A percentile compares a stretch with the other conserved stretches of the same genome.
Evolutionary conservation across 2,888 invertebrate species (phyloP).

Genomic region (Piscicola geometra): DNA sequence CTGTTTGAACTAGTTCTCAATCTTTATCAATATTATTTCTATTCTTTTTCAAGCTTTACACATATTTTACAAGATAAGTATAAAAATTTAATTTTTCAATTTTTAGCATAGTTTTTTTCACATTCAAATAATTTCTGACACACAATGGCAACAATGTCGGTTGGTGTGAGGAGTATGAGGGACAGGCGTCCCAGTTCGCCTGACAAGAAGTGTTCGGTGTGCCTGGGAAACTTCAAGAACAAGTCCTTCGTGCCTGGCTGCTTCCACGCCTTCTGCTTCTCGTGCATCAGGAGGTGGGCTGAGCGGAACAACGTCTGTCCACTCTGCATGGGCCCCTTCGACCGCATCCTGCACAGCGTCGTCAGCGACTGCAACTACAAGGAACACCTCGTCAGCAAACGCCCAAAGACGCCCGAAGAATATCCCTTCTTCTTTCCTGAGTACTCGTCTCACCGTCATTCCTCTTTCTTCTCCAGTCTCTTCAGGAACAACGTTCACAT

Average conservation of each 20-base stretch:
- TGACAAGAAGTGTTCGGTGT: slow-evolving; percentile 11
- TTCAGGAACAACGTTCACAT: not conserved
- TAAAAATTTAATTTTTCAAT: no score
- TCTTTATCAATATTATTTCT: no score
- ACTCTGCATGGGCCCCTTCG: not conserved
- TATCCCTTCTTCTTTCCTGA: slow-evolving; percentile 1
- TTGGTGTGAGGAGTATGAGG: not conserved
- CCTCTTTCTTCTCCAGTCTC: not conserved
- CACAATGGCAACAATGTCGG: not conserved
- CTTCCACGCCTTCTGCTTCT: slow-evolving; percentile 10
- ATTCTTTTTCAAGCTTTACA: no score
- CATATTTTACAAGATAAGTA: no score
- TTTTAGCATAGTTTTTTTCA: no score
- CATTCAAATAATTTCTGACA: no score
- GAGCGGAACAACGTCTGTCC: not conserved
- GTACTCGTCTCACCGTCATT: not conserved
- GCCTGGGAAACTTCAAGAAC: slow-evolving; percentile 4
- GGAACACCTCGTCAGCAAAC: not conserved
- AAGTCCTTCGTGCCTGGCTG: not conserved
- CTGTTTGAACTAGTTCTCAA: no score
- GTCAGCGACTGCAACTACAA: not conserved
- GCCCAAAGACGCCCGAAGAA: not conserved
- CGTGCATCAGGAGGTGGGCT: not conserved
- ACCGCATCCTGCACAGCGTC: not conserved
- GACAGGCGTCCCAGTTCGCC: not conserved